Evolutionary conservation across 1,140 invertebrate species (phyloP).

Genomic region (Macrotrachela quadricornifera): DNA sequence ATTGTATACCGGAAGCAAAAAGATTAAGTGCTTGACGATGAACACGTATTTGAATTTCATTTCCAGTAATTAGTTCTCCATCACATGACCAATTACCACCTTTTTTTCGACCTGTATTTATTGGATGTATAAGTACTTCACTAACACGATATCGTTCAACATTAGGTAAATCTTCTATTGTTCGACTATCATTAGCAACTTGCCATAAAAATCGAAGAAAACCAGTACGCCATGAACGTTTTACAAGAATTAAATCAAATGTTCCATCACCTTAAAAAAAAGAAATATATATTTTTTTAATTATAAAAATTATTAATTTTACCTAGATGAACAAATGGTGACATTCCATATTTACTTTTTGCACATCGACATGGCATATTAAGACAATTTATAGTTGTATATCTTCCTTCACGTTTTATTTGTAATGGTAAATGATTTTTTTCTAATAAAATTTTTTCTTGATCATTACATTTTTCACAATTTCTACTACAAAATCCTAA

Average conservation of each 20-base stretch:
- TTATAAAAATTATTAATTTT: too few relatives aligned
- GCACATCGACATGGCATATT: slow-evolving; percentile 56
- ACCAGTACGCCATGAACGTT: slow-evolving; percentile 49
- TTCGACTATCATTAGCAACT: too few relatives aligned
- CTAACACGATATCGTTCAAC: too few relatives aligned
- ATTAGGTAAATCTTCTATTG: too few relatives aligned
- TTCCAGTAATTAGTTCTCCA: slow-evolving; percentile 49
- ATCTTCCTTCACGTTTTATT: slow-evolving; percentile 36
- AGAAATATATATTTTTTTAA: too few relatives aligned
- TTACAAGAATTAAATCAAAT: slow-evolving; percentile 51
- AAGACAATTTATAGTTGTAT: slow-evolving; percentile 53
- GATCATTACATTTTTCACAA: too few relatives aligned
- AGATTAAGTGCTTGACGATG: slow-evolving; percentile 27
- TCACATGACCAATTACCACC: slow-evolving; percentile 56
- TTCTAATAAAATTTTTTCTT: slow-evolving; percentile 10
- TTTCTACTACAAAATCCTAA: too few relatives aligned
- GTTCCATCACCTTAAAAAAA: slow-evolving; percentile 57
- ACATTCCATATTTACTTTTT: slow-evolving; percentile 50
- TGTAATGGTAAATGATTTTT: slow-evolving; percentile 18
- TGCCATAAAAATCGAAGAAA: slow-evolving; percentile 41
- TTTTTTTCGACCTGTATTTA: too few relatives aligned
- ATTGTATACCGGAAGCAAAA: slow-evolving; percentile 26
- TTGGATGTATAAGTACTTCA: too few relatives aligned
- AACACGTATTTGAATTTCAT: slow-evolving; percentile 41
- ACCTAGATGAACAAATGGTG: slow-evolving; percentile 54